phyloP scores from a whole-genome alignment of 2,888 invertebrate genomes.

The Plagodis dolabraria region DNA sequence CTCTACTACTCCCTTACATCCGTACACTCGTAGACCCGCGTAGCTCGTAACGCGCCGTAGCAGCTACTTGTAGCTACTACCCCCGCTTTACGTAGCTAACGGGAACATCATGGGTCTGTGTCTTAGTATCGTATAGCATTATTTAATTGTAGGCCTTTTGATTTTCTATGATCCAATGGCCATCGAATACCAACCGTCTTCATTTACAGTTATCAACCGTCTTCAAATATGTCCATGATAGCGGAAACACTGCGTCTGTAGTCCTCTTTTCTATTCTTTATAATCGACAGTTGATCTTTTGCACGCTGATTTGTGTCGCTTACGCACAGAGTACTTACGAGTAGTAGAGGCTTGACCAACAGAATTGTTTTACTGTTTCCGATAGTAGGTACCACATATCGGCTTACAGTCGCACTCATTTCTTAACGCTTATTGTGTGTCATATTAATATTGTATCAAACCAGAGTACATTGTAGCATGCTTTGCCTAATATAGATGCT shows the following conservation, averaged over 20 bases:
- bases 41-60: constrained; percentile 23
- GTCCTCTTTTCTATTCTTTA: no score
- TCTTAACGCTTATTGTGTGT: constrained; percentile 1
- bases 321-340: constrained; percentile 10
- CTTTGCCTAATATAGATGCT: no score
- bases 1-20: no score
- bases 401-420: constrained; percentile 37
- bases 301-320: constrained; percentile 17
- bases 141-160: no score
- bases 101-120: neutral
- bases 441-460: neutral
- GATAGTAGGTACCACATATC: constrained; percentile 42
- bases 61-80: constrained; percentile 24
- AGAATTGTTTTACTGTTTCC: neutral
- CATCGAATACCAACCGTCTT: no score
- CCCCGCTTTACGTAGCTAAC: constrained; percentile 19
- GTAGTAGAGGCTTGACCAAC: neutral
- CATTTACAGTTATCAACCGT: no score
- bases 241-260: neutral
- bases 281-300: no score
- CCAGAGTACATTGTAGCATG: no score
- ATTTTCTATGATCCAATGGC: no score
- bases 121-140: neutral
- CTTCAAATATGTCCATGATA: neutral
- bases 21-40: neutral